phyloP scores from a whole-genome alignment of 1,140 invertebrate species.

The Dreissena rostriformis region DNA sequence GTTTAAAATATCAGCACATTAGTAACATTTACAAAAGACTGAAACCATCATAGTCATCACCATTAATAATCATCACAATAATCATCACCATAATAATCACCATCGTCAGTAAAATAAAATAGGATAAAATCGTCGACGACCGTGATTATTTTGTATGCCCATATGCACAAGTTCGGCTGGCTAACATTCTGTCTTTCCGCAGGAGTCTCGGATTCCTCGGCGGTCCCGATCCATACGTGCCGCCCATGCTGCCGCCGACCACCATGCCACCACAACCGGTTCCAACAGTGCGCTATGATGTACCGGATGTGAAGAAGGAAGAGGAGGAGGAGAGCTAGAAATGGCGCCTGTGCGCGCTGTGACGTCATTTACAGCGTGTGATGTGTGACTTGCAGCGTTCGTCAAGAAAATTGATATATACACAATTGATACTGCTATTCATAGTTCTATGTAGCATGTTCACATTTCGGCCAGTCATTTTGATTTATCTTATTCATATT shows the following conservation, averaged over 20 bases:
- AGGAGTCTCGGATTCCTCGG: neutral
- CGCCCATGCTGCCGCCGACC: neutral
- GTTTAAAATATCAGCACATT: neutral
- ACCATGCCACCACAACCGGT: neutral
- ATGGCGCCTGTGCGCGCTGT: no score
- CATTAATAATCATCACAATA: neutral
- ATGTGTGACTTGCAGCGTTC: neutral
- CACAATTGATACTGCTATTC: neutral
- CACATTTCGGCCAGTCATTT: no score
- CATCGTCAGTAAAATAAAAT: no score
- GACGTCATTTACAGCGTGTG: no score
- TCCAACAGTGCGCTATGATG: neutral
- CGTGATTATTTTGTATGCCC: neutral
- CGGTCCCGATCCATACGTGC: neutral
- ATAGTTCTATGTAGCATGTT: neutral
- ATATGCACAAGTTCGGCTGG: neutral
- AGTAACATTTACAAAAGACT: neutral
- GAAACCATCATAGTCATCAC: neutral
- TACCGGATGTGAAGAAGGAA: neutral
- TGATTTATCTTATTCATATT: no score
- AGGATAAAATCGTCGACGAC: neutral
- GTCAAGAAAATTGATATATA: neutral
- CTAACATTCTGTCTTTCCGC: neutral
- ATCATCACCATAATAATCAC: neutral
- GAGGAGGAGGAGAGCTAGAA: conserved; percentile 2